Base-by-base conservation (phyloP, 2,113 vertebrate species). In the Pontoporia blainvillei region DNA sequence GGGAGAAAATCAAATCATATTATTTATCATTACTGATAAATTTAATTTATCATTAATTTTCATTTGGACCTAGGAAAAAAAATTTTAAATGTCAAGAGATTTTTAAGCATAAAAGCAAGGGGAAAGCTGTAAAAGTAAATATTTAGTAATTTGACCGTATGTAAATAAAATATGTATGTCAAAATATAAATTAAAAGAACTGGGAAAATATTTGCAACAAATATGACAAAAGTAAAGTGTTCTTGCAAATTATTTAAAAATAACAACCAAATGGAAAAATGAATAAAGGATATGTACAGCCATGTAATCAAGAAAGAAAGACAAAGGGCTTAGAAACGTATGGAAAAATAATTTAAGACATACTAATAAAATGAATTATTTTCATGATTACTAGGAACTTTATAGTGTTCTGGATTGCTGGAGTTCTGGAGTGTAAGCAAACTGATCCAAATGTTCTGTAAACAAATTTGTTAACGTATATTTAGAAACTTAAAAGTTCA, bases 401-500 rank as follows among this genome's bases (percentile, higher is more conserved):
- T 94, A 59, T 49, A 49, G 17, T 76, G 4, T 14, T 66, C 31
- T 49, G 23, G 39, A 34, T 69, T 90, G 44, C n/a, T 94, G n/a
- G n/a, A n/a, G n/a, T n/a, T n/a, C n/a, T n/a, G n/a, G n/a, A n/a
- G n/a, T n/a, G n/a, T 49, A 2, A 61, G 27, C 25, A 86, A 72
- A 72, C n/a, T 82, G 9, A 39, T n/a, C 39, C 3, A 91, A 71
- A 82, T 73, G 4, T 79, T 94, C 62, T 64, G 0, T 59, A 81
- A 88, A 87, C 31, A 94, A 92, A 46, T 69, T 11, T 86, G 21
- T 91, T 92, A 69, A 13, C 62, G 52, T 73, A 0, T 8, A 49
- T 76, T 90, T 71, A 76, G n/a, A 82, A 95, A 85, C 4, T 49
- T 91, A 93, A 49, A 93, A 91, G 23, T 85, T 94, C 5, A n/a